Evolutionary conservation across 2,888 invertebrate species (phyloP).

Genomic region (Cheilosia vulpina): DNA sequence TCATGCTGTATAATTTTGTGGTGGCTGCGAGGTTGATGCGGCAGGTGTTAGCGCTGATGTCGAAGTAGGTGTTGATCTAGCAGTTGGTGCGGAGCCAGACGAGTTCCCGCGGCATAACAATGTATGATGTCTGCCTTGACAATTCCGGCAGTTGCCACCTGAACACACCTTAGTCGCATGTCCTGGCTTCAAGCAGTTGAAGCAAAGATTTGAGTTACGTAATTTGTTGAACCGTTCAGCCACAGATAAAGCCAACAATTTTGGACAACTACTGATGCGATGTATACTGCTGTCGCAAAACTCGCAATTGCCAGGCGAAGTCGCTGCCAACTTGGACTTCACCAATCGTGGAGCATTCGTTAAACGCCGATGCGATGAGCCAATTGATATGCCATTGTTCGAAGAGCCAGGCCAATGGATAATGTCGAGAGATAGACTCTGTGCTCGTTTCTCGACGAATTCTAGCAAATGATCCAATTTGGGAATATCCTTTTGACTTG

Average conservation of each 20-base stretch:
- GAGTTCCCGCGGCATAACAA: neutral
- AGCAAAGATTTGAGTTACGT: constrained; percentile 20
- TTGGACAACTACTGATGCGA: constrained; percentile 25
- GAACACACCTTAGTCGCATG: neutral
- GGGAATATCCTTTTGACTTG: neutral
- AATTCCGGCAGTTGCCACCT: too few relatives aligned
- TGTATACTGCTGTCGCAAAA: constrained; percentile 21
- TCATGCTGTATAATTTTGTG: constrained; percentile 4
- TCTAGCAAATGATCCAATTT: neutral
- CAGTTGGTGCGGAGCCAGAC: neutral
- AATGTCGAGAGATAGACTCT: neutral
- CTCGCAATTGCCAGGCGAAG: constrained; percentile 29
- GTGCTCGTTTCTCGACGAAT: neutral
- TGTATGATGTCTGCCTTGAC: neutral
- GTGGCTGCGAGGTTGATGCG: neutral
- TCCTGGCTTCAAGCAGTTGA: constrained; percentile 34
- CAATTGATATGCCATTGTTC: neutral
- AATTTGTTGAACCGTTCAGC: constrained; percentile 37
- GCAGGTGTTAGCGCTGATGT: neutral
- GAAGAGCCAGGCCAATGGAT: constrained; percentile 11
- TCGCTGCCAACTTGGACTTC: constrained; percentile 27
- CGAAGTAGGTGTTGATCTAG: constrained; percentile 2
- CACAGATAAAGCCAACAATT: constrained; percentile 11
- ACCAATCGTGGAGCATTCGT: neutral
- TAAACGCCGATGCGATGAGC: neutral